Percentiles rank a stretch among this genome's conserved stretches.
These are phyloP conservation scores for Eucera pruinosa DNA, from an alignment of 2,888 invertebrate genomes.

Conservation along the genomic window DNA sequence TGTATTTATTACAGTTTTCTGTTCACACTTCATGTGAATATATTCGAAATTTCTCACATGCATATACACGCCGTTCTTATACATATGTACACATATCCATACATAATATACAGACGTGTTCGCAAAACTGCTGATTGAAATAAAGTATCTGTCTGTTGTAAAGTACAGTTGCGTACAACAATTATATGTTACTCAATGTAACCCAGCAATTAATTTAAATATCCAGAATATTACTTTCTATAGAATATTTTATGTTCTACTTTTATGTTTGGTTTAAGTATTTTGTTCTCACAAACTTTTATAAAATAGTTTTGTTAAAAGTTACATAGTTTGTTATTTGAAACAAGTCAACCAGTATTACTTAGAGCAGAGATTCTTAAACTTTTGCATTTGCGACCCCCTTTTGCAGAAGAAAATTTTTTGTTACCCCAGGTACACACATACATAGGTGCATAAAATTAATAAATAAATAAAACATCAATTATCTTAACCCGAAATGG, in stretches of 20 bases:
- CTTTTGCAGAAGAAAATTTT: too few relatives aligned
- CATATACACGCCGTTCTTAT: constrained; percentile 70
- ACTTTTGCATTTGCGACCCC: too few relatives aligned
- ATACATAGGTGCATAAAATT: too few relatives aligned
- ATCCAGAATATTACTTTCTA: not conserved
- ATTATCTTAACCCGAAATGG: too few relatives aligned
- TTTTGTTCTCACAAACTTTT: not conserved
- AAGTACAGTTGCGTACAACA: constrained; percentile 63
- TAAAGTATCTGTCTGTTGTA: constrained; percentile 82
- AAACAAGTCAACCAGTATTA: too few relatives aligned
- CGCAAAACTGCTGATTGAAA: constrained; percentile 77
- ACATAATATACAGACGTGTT: constrained; percentile 70
- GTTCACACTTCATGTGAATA: constrained; percentile 63
- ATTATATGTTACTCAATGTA: constrained; percentile 39
- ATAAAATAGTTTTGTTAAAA: not conserved
- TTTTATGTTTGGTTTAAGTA: not conserved
- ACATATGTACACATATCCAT: constrained; percentile 74
- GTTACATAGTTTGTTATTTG: not conserved
- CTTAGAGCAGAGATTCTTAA: too few relatives aligned
- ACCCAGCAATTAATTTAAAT: constrained; percentile 29
- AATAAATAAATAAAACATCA: too few relatives aligned
- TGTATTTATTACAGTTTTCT: constrained; percentile 61
- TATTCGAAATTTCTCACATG: constrained; percentile 61
- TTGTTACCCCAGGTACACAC: too few relatives aligned
- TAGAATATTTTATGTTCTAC: not conserved